Evolutionary conservation across 2,113 vertebrate species (phyloP), one percentile per base, ranked within the genome.

Genomic region (Corythornis cristatus): DNA sequence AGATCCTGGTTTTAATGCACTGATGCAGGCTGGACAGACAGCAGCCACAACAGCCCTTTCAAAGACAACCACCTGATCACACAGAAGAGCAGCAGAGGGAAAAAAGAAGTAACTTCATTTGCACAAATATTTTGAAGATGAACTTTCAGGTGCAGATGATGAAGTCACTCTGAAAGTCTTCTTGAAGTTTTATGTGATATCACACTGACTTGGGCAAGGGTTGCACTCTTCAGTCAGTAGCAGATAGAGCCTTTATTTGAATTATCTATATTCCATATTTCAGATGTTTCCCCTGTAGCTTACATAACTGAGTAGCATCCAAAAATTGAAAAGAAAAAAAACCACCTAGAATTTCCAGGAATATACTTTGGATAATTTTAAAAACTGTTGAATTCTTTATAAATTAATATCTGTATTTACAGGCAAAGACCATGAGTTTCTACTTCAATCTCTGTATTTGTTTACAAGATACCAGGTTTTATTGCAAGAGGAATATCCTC

Each of bases 261-360:
- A 40, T 15, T 9, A 81, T 15, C 22, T n/a, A 4, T 11, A 67
- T 13, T 40, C 31, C 33, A 68, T 0, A 0, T 65, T 91, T 75
- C 62, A 62, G 28, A 18, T 2, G 0, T 40, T 45, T 73, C 23
- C 45, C 77, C 35, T 73, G 60, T 17, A 88, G 64, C n/a, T 45
- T 80, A 76, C 26, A 37, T 15, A 72, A 90, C 14, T 11, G 31
- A 78, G 25, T 8, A 74, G 40, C 23, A 82, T 15, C 22, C 65
- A 56, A 74, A 84, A 29, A 3, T 54, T 19, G 4, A 33, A 68
- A 64, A 46, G 35, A 1, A 1, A 1, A 1, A 37, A 37, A 37
- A 4, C 37, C 4, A 1, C 1, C 20, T 43, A 66, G 26, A 81
- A 70, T 35, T 70, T 61, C 51, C 5, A 42, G 31, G 15, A 83